These are phyloP conservation scores for Probosciger aterrimus DNA, from an alignment of 2,113 vertebrate species.

Conservation along the genomic window DNA sequence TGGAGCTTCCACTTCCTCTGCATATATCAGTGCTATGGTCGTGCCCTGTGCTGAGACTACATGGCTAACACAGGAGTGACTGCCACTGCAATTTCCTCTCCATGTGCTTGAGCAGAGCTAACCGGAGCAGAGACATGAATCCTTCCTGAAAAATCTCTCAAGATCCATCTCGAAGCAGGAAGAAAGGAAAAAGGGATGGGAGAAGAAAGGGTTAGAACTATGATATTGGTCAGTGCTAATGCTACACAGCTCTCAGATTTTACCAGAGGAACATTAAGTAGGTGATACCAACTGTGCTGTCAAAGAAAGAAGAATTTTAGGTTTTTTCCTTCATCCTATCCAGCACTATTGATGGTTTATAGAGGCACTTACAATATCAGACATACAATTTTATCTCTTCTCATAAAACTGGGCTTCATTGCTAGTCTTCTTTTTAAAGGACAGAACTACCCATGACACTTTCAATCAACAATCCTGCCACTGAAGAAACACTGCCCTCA, in stretches of 20 bases:
- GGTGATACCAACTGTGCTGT: neutral
- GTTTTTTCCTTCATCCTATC: neutral
- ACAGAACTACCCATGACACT: neutral
- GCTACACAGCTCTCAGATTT: neutral
- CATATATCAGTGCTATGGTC: neutral
- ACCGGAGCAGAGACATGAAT: neutral
- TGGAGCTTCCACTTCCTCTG: neutral
- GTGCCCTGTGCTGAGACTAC: neutral
- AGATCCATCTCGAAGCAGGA: neutral
- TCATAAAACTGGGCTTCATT: neutral
- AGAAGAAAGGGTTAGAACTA: neutral
- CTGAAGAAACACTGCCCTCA: neutral
- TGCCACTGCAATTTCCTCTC: neutral
- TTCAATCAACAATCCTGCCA: neutral
- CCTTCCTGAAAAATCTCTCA: neutral
- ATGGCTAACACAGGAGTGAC: neutral
- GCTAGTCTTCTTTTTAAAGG: neutral
- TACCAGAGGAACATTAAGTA: neutral
- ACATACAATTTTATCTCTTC: neutral
- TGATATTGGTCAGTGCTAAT: neutral
- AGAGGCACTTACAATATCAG: neutral
- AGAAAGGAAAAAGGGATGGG: neutral
- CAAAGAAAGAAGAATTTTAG: neutral
- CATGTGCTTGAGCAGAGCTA: neutral
- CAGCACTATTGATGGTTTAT: neutral